Conservation (phyloP, 37 sponge, comb jelly and placozoan genomes). For the Eunapius fragilis region DNA sequence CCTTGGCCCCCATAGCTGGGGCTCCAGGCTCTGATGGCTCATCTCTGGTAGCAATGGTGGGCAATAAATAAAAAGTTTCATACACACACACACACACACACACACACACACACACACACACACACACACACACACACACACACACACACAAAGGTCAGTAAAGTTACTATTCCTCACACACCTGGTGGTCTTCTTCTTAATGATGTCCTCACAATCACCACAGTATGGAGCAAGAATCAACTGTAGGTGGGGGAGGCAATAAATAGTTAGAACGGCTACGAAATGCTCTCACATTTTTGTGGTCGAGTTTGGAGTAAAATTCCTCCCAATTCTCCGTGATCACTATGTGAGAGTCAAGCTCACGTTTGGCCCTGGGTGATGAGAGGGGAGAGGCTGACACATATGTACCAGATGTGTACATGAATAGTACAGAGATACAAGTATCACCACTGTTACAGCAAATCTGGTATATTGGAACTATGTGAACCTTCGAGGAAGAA, state of each 20-base stretch:
- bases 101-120: no score
- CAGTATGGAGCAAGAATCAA: slow-evolving; percentile 93
- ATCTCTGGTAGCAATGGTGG: slow-evolving; percentile 27
- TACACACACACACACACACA: background rate
- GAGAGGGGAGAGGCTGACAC: background rate
- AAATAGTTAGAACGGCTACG: background rate
- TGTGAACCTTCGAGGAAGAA: no score
- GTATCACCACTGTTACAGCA: no score
- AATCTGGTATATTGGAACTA: no score
- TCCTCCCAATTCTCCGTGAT: slow-evolving; percentile 74
- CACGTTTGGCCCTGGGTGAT: slow-evolving; percentile 67
- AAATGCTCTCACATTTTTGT: slow-evolving; percentile 67
- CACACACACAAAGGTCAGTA: no score
- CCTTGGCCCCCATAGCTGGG: slow-evolving; percentile 98
- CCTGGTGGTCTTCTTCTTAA: slow-evolving; percentile 94
- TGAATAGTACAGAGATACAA: no score
- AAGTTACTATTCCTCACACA: slow-evolving; percentile 12
- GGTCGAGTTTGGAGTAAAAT: slow-evolving; percentile 73
- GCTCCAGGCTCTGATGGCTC: slow-evolving; percentile 81
- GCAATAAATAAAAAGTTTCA: background rate
- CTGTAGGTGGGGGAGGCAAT: slow-evolving; percentile 9
- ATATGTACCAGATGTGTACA: no score
- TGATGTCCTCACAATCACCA: slow-evolving; percentile 90
- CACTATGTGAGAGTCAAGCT: slow-evolving; percentile 64
- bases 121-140: no score